These are phyloP conservation scores for Coregonus suidteri DNA, from an alignment of 2,797 vertebrate species.

Conservation along the genomic window DNA sequence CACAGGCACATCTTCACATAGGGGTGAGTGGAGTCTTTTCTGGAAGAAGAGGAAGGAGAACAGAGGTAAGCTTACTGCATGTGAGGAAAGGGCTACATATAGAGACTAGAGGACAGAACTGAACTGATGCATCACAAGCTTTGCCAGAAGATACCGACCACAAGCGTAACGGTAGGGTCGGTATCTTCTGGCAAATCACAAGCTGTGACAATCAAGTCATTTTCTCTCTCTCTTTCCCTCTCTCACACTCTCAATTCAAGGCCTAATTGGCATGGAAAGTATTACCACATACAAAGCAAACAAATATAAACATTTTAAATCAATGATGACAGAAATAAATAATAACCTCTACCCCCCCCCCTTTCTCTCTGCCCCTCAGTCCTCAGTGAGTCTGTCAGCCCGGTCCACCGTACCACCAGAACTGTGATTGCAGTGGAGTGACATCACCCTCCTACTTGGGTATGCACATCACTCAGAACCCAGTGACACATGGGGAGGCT, in stretches of 20 bases:
- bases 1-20: neutral
- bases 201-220: neutral
- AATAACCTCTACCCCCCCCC: neutral
- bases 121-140: no score
- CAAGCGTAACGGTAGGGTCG: no score
- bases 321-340: neutral
- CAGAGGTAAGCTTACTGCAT: neutral
- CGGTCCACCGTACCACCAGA: slow-evolving; percentile 17
- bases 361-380: neutral
- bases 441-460: slow-evolving; percentile 48
- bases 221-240: neutral
- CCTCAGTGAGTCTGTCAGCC: slow-evolving; percentile 13
- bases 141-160: no score
- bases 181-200: neutral
- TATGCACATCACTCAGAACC: neutral
- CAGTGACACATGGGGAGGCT: neutral
- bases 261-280: neutral
- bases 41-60: neutral
- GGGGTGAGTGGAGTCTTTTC: neutral
- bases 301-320: neutral
- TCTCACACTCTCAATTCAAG: neutral
- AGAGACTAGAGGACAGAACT: no score
- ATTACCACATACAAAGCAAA: neutral
- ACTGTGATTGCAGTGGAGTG: slow-evolving; percentile 46
- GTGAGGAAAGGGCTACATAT: no score